Conservation (phyloP, 92 coral and sea anemone species). For the Isaurus tuberculatus region DNA sequence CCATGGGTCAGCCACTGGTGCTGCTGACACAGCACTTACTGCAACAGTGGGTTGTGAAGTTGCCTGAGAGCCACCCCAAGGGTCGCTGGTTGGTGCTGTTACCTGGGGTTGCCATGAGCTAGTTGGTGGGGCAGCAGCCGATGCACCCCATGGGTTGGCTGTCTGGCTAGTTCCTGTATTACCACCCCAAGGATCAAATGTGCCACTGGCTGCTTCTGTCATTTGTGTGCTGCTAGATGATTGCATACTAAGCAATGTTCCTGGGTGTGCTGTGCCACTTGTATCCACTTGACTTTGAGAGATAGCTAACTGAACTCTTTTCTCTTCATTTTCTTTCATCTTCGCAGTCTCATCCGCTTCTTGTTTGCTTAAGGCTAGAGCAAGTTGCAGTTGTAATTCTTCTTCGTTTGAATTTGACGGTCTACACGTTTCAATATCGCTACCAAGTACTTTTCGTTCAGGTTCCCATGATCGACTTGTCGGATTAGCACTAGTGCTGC, state of each 20-base stretch:
- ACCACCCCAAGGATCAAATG: slow-evolving; percentile 81
- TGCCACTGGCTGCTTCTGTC: slow-evolving; percentile 37
- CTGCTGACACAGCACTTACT: slow-evolving; percentile 25
- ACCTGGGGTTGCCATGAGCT: slow-evolving; percentile 85
- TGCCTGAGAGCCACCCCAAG: slow-evolving; percentile 74
- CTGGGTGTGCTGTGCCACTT: slow-evolving; percentile 44
- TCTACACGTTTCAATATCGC: slow-evolving; percentile 92
- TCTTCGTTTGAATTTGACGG: slow-evolving; percentile 97
- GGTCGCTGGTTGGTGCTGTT: slow-evolving; percentile 64
- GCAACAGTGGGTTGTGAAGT: slow-evolving; percentile 53
- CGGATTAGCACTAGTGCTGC: slow-evolving; percentile 61
- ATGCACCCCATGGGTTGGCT: slow-evolving; percentile 30
- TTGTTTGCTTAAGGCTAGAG: slow-evolving; percentile 96
- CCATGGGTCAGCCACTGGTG: slow-evolving; percentile 59
- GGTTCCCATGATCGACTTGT: slow-evolving; percentile 99
- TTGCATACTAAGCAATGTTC: slow-evolving; percentile 61
- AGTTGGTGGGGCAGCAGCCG: slow-evolving; percentile 50
- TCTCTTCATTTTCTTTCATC: slow-evolving; percentile 74
- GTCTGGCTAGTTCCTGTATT: slow-evolving; percentile 19
- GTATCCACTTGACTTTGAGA: slow-evolving; percentile 71
- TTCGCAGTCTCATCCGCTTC: slow-evolving; percentile 89
- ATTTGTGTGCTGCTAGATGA: slow-evolving; percentile 51
- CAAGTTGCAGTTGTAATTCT: slow-evolving; percentile 94
- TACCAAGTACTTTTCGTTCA: slow-evolving; percentile 76
- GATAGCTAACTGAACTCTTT: slow-evolving; percentile 87